Evolutionary conservation across 2,888 invertebrate genomes (phyloP), one percentile per base, ranked within the genome.

Genomic region (Cephalotes varians): DNA sequence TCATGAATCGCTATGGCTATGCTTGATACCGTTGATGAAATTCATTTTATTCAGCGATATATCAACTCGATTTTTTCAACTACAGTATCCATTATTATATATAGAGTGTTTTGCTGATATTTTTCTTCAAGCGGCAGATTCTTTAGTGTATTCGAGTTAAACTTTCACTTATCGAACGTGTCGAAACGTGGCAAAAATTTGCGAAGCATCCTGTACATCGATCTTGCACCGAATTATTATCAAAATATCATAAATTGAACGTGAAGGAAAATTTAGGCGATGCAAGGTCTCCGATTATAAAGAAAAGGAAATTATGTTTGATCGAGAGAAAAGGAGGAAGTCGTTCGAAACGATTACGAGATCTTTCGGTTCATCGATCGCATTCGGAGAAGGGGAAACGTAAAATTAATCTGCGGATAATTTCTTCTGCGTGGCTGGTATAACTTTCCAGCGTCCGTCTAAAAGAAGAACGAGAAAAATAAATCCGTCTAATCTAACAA

Each of bases 41-140:
- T 67, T 67, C n/a, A 49, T n/a, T 67, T 31, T 49, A 65, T 65
- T 65, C 44, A 18, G 28, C 64, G 64, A 44, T 18, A 28, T 44
- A 28, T 18, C 5, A 28, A 44, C 18, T 18, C 4, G 44, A 44
- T 65, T 49, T 49, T n/a, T 49, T 12, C n/a, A n/a, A 31, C 31
- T 67, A n/a, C 7, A 15, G 7, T 44, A 18, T 65, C 18, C 28
- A n/a, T 51, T 37, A 21, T 71, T 51, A n/a, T 54, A 34, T 25
- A 37, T 54, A 25, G 10, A 37, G 54, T 54, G 54, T 67, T 7
- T 31, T 12, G 6, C 9, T 10, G 47, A 18, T 54, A n/a, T 3
- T 40, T 37, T 47, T 31, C 40, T 25, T 37, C 37, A 18, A 64
- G 28, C 18, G 40, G 54, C n/a, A 40, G 28, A 40, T 31, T 65